Evolutionary conservation across 2,113 vertebrate genomes (phyloP).

Genomic region (Orycteropus afer): DNA sequence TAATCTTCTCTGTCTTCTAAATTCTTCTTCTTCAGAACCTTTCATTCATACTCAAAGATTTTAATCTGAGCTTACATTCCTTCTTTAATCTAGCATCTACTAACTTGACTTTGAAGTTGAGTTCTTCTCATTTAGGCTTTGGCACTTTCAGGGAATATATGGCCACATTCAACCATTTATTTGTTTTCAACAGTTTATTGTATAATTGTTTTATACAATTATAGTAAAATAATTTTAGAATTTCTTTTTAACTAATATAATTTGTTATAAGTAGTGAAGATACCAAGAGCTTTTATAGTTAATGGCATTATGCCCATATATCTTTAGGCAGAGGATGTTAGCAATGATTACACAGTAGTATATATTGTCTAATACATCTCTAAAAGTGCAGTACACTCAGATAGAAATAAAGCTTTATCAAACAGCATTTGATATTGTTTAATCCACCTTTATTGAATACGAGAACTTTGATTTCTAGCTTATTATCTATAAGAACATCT

Average conservation of each 20-base stretch:
- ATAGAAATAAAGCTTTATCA: not conserved
- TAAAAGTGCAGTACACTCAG: not conserved
- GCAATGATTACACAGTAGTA: not conserved
- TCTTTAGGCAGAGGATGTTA: not conserved
- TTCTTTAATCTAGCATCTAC: slow-evolving; percentile 56
- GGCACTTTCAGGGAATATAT: slow-evolving; percentile 36
- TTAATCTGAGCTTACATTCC: slow-evolving; percentile 47
- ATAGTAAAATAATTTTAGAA: not conserved
- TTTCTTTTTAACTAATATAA: not conserved
- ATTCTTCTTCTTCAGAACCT: not conserved
- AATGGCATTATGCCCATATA: not conserved
- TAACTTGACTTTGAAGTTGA: slow-evolving; percentile 53
- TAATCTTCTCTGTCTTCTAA: not conserved
- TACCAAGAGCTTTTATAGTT: slow-evolving; percentile 1
- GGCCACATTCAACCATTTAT: not conserved
- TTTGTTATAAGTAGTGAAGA: not conserved
- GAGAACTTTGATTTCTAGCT: not conserved
- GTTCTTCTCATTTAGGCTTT: slow-evolving; percentile 25
- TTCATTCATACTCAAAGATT: slow-evolving; percentile 43
- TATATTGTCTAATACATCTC: not conserved
- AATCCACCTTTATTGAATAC: not conserved
- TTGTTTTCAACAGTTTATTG: slow-evolving; percentile 15
- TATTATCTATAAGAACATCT: not conserved
- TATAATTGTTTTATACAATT: not conserved
- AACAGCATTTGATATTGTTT: not conserved